Base-by-base conservation (phyloP, 1,140 invertebrate species). In the Drosophila sechellia region DNA sequence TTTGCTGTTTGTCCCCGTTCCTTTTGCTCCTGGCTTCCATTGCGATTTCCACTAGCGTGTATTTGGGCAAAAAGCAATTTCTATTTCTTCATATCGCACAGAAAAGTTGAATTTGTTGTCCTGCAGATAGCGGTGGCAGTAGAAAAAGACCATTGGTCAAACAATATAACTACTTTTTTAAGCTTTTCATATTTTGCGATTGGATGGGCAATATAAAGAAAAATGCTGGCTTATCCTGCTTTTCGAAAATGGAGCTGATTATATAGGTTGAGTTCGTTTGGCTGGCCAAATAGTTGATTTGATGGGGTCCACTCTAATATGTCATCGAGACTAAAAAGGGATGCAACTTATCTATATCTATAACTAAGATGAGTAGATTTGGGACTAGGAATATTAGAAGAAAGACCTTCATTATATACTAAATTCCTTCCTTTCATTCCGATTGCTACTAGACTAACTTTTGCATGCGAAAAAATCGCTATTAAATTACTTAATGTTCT, bases 21-120 rank as follows among this genome's bases (percentile, higher is more conserved):
- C 5, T 39, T 40, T 48, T 25, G 25, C 27, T n/a, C 52, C 57
- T 10, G 11, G 39, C 34, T 15, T 31, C 15, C 55, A 34, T 37
- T 20, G 52, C 50, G 46, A 74, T 65, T 50, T 72, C 34, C 25
- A 63, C 58, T 59, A 50, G 52, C 60, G 54, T 78, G 65, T 71
- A 57, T 68, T 87, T 83, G 83, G 79, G 74, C 83, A 83, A 81
- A 87, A 86, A 58, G 74, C 83, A 83, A 83, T 87, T 86, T 83
- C 79, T 79, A 86, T 87, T 76, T 66, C 61, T 48, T 58, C 77
- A 81, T 68, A 77, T 72, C 73, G 53, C 61, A 68, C 45, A 37
- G 50, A 59, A 72, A 85, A 85, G 83, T 86, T 87, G 72, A 59
- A 71, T 87, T 81, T 78, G 69, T 56, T 76, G 54, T 79, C 57